These are phyloP conservation scores for Asbolus verrucosus DNA, from an alignment of 1,140 invertebrate species.

Conservation along the genomic window DNA sequence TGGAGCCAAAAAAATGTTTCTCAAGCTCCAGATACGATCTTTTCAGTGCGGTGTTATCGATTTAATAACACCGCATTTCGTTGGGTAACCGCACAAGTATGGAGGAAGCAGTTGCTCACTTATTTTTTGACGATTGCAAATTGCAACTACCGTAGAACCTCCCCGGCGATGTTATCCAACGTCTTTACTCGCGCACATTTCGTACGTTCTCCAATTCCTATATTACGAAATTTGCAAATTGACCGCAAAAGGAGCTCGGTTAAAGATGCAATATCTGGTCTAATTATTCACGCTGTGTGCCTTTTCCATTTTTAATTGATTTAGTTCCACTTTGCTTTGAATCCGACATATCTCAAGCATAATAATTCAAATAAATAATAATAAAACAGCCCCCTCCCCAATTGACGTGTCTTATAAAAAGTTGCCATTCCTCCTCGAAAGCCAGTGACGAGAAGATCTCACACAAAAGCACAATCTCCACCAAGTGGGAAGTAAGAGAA, in stretches of 20 bases:
- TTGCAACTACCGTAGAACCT: too few relatives aligned
- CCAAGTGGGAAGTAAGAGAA: constrained; percentile 23
- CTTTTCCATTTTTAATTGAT: constrained; percentile 33
- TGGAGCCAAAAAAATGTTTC: too few relatives aligned
- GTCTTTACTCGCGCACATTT: too few relatives aligned
- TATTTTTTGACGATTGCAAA: constrained; percentile 11
- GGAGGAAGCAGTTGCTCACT: constrained; percentile 2
- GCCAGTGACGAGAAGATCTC: constrained; percentile 20
- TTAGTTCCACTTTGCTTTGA: too few relatives aligned
- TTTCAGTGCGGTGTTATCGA: background rate
- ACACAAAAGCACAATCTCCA: background rate
- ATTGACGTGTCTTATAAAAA: background rate
- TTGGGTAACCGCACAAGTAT: background rate
- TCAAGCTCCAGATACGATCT: too few relatives aligned
- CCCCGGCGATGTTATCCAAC: constrained; percentile 14
- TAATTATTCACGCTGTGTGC: constrained; percentile 32
- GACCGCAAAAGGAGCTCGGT: constrained; percentile 12
- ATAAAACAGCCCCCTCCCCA: background rate
- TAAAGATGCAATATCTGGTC: constrained; percentile 24
- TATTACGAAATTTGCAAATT: constrained; percentile 32
- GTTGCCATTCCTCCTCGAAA: background rate
- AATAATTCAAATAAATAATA: constrained; percentile 19
- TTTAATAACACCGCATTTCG: background rate
- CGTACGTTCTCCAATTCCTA: background rate
- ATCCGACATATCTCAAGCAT: constrained; percentile 12